Evolutionary conservation across 2,797 vertebrate genomes (phyloP).

Genomic region (Cirrhinus molitorella): DNA sequence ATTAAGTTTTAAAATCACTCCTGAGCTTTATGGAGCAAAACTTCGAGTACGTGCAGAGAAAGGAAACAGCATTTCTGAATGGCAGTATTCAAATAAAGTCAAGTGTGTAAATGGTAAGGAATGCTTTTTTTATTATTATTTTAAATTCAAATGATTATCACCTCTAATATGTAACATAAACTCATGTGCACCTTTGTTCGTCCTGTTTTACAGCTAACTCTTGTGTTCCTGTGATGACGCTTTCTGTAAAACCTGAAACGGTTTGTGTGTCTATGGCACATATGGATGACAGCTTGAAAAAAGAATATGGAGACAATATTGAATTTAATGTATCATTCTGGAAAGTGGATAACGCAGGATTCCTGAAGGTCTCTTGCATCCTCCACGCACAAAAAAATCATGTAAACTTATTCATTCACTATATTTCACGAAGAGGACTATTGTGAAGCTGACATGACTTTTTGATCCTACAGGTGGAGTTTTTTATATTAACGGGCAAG

Average conservation of each 20-base stretch:
- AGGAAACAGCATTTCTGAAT: not conserved
- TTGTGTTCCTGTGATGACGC: not conserved
- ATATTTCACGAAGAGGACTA: not conserved
- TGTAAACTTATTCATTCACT: not conserved
- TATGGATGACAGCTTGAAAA: constrained; percentile 26
- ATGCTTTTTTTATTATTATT: no score
- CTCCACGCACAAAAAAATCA: not conserved
- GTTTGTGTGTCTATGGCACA: not conserved
- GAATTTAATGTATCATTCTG: constrained; percentile 1
- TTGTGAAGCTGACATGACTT: not conserved
- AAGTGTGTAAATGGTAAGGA: constrained; percentile 28
- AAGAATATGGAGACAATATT: constrained; percentile 1
- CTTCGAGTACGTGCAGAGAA: constrained; percentile 27
- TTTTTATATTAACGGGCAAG: not conserved
- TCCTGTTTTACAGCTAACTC: not conserved
- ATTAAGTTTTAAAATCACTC: not conserved
- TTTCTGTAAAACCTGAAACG: constrained; percentile 6
- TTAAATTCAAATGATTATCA: no score
- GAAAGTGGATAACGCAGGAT: not conserved
- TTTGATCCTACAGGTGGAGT: not conserved
- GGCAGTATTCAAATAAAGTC: constrained; percentile 4
- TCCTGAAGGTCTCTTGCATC: constrained; percentile 29
- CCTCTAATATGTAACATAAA: not conserved
- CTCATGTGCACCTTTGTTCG: not conserved
- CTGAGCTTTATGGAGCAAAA: constrained; percentile 11